Base-by-base conservation (phyloP, 2,797 vertebrate genomes). In the Trachurus trachurus region DNA sequence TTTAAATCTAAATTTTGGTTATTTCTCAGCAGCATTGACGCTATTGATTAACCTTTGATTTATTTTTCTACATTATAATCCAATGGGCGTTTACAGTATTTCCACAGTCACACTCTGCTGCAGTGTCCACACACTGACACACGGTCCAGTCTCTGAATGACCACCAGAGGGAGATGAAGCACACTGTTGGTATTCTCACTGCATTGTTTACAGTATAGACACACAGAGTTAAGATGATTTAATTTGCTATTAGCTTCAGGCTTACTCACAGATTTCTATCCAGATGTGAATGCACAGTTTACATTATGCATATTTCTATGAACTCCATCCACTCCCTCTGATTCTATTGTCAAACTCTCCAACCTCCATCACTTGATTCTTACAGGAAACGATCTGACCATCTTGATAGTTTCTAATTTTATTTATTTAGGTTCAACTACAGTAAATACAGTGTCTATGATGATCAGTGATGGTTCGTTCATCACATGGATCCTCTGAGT, bases 131-230 rank as follows among this genome's bases (percentile, higher is more conserved):
- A 15, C 2, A 47, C 13, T 52, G 44, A 71, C 10, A 58, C 10
- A 50, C 12, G 29, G 6, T 19, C 0, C 4, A 1, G 1, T 66
- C 52, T 15, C 21, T 62, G 26, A 17, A 5, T 71, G 63, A 56
- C 84, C 88, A 87, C 50, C 44, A 79, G 88, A 80, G 82, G 88
- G 81, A 50, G 75, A 17, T 26, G 74, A 49, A 76, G 0, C 13
- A n/a, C 56, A 79, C 54, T 44, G 53, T n/a, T n/a, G 26, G 8
- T 53, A 31, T 16, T 56, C 45, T 57, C 3, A 21, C 2, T 9
- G 16, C n/a, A 45, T 17, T 17, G 44, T 45, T 58, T 4, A 29
- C 31, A 73, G 37, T 15, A 0, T 21, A 58, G 42, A 9, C 17
- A 9, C 17, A 22, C 45, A 66, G 58, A 26, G 26, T 26, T 26